These are phyloP conservation scores for Erithacus rubecula DNA, from an alignment of 2,797 vertebrate genomes.

Conservation along the genomic window DNA sequence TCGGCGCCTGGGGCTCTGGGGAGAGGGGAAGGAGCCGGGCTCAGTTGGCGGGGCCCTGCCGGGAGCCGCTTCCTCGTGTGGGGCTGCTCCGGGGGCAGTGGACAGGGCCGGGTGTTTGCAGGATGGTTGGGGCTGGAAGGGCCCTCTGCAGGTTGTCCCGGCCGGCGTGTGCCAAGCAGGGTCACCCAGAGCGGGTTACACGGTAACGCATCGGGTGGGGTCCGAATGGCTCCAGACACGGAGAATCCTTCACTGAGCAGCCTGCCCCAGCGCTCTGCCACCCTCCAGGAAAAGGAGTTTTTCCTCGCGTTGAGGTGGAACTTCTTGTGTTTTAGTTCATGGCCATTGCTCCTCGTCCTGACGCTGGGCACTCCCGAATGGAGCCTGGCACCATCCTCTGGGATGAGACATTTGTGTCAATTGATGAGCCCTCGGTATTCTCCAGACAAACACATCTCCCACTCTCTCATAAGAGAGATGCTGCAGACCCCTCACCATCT, in stretches of 20 bases:
- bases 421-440: not conserved
- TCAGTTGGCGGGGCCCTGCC: too few relatives aligned
- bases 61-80: too few relatives aligned
- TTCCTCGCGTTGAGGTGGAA: not conserved
- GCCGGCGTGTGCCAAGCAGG: not conserved
- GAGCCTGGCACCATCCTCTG: not conserved
- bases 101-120: too few relatives aligned
- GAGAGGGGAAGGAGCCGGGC: too few relatives aligned
- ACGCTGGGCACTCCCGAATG: too few relatives aligned
- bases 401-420: not conserved
- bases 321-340: not conserved
- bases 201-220: fast-evolving
- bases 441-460: not conserved
- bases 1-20: too few relatives aligned
- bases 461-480: not conserved
- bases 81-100: not conserved
- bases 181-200: not conserved
- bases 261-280: not conserved
- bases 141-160: not conserved
- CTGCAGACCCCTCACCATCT: not conserved
- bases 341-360: not conserved
- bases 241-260: not conserved
- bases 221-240: not conserved
- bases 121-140: not conserved
- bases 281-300: not conserved